Evolutionary conservation across 1,140 invertebrate genomes (phyloP).

Genomic region (Dendrolimus kikuchii): DNA sequence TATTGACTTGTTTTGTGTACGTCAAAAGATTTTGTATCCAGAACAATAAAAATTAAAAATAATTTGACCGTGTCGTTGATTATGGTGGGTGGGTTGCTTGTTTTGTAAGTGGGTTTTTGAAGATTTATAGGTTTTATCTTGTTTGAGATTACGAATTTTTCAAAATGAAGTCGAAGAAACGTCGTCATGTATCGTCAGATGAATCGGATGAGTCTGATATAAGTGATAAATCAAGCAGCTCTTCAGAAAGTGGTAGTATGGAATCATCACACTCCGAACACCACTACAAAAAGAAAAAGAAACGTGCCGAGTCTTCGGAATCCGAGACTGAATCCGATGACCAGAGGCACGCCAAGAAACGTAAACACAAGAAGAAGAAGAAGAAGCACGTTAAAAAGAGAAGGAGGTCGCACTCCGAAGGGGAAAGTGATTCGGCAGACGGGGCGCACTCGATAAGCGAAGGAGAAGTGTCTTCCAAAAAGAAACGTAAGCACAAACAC

Average conservation of each 20-base stretch:
- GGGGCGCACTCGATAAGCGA: conserved; percentile 46
- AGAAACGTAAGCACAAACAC: conserved; percentile 62
- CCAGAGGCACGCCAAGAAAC: conserved; percentile 57
- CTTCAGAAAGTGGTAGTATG: conserved; percentile 57
- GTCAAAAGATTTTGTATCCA: too few species aligned
- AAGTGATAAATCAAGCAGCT: conserved; percentile 50
- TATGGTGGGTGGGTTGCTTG: too few species aligned
- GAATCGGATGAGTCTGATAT: conserved; percentile 53
- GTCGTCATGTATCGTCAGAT: conserved; percentile 52
- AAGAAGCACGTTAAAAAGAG: conserved; percentile 67
- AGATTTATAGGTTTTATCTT: not conserved
- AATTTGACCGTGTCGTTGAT: too few species aligned
- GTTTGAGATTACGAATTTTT: not conserved
- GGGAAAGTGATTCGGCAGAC: conserved; percentile 33
- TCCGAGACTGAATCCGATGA: conserved; percentile 57
- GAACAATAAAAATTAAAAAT: too few species aligned
- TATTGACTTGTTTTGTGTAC: too few species aligned
- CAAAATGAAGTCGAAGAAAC: conserved; percentile 60
- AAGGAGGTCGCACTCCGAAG: conserved; percentile 38
- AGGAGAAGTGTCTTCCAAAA: conserved; percentile 51
- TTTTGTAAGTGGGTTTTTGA: too few species aligned
- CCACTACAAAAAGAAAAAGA: conserved; percentile 63
- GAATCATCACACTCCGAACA: conserved; percentile 51
- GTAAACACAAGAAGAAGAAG: conserved; percentile 70
- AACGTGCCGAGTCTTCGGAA: conserved; percentile 53